These are phyloP conservation scores for Dasyprocta punctata DNA, from an alignment of 2,113 vertebrate species.

Conservation along the genomic window DNA sequence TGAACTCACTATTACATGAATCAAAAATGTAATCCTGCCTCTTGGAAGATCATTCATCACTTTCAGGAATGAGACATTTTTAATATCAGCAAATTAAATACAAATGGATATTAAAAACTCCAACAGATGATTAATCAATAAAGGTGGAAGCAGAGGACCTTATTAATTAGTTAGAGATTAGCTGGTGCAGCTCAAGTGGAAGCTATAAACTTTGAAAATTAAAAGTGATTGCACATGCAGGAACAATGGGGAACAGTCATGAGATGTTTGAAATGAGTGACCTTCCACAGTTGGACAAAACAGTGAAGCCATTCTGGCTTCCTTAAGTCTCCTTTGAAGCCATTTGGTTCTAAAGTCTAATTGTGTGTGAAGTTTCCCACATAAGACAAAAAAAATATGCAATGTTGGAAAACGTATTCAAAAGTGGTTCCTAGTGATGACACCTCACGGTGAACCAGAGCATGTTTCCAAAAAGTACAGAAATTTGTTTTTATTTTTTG, in stretches of 20 bases:
- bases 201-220: constrained; percentile 69
- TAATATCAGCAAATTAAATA: constrained; percentile 75
- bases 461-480: not conserved
- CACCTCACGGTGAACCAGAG: not conserved
- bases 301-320: not conserved
- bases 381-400: not conserved
- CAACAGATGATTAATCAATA: constrained; percentile 76
- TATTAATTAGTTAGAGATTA: constrained; percentile 74
- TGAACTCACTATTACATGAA: constrained; percentile 49
- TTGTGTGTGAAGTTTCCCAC: not conserved
- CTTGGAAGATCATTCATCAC: constrained; percentile 66
- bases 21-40: constrained; percentile 55
- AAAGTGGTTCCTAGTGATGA: not conserved
- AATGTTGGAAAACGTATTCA: not conserved
- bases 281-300: constrained; percentile 33
- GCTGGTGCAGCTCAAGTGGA: constrained; percentile 58
- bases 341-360: not conserved
- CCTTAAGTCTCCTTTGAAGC: not conserved
- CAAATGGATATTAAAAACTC: constrained; percentile 79
- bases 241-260: not conserved
- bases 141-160: constrained; percentile 62
- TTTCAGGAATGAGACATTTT: constrained; percentile 67
- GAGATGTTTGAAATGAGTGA: not conserved
- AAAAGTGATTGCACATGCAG: constrained; percentile 46
- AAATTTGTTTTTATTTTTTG: not conserved